Conservation (phyloP, 1,140 invertebrate genomes). For the Phymorhynchus buccinoides region DNA sequence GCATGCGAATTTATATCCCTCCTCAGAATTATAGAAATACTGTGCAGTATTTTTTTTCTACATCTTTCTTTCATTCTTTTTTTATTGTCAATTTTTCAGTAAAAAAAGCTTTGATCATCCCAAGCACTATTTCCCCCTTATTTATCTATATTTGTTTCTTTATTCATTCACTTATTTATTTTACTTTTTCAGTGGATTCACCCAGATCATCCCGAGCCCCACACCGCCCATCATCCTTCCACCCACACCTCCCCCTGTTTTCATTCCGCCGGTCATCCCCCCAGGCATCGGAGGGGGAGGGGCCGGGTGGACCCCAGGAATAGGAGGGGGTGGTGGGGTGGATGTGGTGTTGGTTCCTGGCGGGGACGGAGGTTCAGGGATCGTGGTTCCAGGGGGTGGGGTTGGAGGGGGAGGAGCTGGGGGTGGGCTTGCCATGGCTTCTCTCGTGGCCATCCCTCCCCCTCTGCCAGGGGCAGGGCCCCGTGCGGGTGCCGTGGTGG, state of each 20-base stretch:
- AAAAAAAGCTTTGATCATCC: too few species aligned
- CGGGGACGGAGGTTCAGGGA: slow-evolving; percentile 38
- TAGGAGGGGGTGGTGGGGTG: slow-evolving; percentile 35
- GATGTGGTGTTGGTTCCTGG: slow-evolving; percentile 36
- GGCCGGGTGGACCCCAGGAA: slow-evolving; percentile 17
- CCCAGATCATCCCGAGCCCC: not conserved
- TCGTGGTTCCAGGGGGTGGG: slow-evolving; percentile 41
- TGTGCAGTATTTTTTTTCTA: too few species aligned
- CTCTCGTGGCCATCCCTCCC: slow-evolving; percentile 39
- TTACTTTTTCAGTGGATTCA: not conserved
- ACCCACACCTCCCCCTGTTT: not conserved
- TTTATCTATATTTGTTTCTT: too few species aligned
- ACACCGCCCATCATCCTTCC: not conserved
- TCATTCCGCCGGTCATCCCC: slow-evolving; percentile 32
- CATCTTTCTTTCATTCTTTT: not conserved
- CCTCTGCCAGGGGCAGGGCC: slow-evolving; percentile 41
- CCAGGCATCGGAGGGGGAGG: slow-evolving; percentile 53
- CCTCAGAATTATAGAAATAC: too few species aligned
- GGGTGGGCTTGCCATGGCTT: slow-evolving; percentile 33
- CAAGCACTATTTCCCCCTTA: too few species aligned
- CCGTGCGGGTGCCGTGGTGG: slow-evolving; percentile 62
- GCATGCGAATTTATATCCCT: too few species aligned
- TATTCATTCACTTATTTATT: too few species aligned
- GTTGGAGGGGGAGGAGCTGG: slow-evolving; percentile 28
- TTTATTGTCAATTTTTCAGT: too few species aligned